Evolutionary conservation across 2,113 vertebrate genomes (phyloP), one percentile per base, ranked within the genome.

Genomic region (Microtus ochrogaster): DNA sequence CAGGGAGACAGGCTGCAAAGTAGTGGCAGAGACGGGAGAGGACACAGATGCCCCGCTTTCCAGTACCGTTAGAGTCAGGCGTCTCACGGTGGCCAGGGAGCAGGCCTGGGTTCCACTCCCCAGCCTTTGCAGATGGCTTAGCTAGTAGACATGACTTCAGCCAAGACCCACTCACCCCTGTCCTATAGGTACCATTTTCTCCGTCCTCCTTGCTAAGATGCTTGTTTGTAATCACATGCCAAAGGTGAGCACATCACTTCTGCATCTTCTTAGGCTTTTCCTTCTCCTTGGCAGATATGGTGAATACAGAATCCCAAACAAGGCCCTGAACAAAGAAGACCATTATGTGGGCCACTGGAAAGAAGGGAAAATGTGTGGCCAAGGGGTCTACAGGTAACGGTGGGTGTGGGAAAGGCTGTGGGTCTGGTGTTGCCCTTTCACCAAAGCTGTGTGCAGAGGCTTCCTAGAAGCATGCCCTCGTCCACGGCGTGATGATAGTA

Each of bases 291-390:
- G 39, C 91, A 99, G 99, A 70, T 99, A 99, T 24, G 99, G 99
- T 65, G 99, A 99, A 96, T 99, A 99, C 89, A 97, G 98, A 88
- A 98, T 99, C 86, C 99, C 99, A 26, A 99, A 99, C 97, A 99
- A 99, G 98, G 97, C 94, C 0, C 65, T 99, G 66, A 99, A 99
- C 97, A 99, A 99, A 97, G 98, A 98, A 63, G 99, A 99, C 93
- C 98, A 99, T 90, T 99, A 99, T 11, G 99, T 99, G 82, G 99
- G 99, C 19, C 98, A 99, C 52, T 99, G 99, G 99, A 99, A 99
- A 95, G 99, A 99, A 73, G 99, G 99, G 82, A 99, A 99, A 98
- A 99, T 99, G 99, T 99, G 99, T 47, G 99, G 99, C 79, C 98
- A 99, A 16, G 99, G 99, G 65, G 99, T 98, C 2, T 99, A 99